Evolutionary conservation across 2,113 vertebrate genomes (phyloP).

Genomic region (Oncorhynchus gorbuscha): DNA sequence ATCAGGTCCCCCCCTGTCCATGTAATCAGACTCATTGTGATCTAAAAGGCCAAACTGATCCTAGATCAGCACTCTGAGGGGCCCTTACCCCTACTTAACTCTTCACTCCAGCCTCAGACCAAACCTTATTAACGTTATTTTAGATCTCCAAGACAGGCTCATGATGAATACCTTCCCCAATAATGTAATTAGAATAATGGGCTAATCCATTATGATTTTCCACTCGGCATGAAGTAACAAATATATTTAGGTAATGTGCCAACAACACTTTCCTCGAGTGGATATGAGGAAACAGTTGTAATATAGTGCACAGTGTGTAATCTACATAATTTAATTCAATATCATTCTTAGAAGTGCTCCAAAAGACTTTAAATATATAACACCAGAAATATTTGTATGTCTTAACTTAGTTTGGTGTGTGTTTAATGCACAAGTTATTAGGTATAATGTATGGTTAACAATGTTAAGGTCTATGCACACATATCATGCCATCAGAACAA

Average conservation of each 20-base stretch:
- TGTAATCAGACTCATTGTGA: neutral
- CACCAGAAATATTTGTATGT: neutral
- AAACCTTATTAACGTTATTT: neutral
- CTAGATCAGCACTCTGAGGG: neutral
- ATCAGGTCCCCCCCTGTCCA: neutral
- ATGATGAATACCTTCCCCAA: neutral
- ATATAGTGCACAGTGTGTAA: neutral
- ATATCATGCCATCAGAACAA: neutral
- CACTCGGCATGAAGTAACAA: neutral
- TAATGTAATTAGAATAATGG: neutral
- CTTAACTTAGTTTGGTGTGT: neutral
- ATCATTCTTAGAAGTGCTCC: neutral
- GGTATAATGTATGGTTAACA: neutral
- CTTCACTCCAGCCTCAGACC: neutral
- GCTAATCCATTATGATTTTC: conserved; percentile 8
- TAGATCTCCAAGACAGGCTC: neutral
- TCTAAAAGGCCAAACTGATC: neutral
- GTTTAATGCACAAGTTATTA: neutral
- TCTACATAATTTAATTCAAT: neutral
- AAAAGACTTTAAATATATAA: neutral
- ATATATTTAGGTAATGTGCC: conserved; percentile 6
- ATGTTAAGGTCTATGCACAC: neutral
- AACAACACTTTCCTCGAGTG: neutral
- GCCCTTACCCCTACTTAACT: neutral
- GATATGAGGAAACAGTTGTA: neutral